These are phyloP conservation scores for Sphaerophoria taeniata DNA, from an alignment of 2,888 invertebrate species.

Conservation along the genomic window DNA sequence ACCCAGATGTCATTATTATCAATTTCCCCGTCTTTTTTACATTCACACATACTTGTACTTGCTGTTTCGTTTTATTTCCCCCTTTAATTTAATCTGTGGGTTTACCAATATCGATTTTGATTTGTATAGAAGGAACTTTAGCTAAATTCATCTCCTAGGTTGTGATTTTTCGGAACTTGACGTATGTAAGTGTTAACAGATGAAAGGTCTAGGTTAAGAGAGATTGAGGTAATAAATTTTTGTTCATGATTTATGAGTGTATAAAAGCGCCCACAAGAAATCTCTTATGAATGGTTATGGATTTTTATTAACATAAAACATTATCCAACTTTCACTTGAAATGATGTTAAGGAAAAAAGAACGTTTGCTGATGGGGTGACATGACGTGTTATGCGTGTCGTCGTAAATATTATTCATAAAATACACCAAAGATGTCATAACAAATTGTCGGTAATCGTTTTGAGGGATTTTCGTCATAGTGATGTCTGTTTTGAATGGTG, in stretches of 20 bases:
- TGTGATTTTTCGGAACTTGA: neutral
- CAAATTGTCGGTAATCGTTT: too few relatives aligned
- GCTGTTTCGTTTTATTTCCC: constrained; percentile 10
- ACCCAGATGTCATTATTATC: constrained; percentile 53
- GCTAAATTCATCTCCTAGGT: neutral
- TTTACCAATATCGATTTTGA: constrained; percentile 3
- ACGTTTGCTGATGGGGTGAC: too few relatives aligned
- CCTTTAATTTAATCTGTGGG: constrained; percentile 3
- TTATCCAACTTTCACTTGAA: too few relatives aligned
- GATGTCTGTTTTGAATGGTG: too few relatives aligned
- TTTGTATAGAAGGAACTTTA: neutral
- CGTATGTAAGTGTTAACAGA: neutral
- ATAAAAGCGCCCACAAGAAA: neutral
- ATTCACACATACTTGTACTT: constrained; percentile 1
- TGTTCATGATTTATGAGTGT: neutral
- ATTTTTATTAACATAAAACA: too few relatives aligned
- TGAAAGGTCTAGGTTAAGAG: neutral
- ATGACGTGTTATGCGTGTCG: too few relatives aligned
- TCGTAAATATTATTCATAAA: too few relatives aligned
- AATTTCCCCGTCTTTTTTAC: constrained; percentile 8
- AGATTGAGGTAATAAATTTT: neutral
- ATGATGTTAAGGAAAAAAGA: too few relatives aligned
- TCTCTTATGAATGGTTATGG: too few relatives aligned
- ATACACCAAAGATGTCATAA: too few relatives aligned
- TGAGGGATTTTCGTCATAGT: too few relatives aligned